Evolutionary conservation across 2,888 invertebrate genomes (phyloP).

Genomic region (Drosophila koepferae): DNA sequence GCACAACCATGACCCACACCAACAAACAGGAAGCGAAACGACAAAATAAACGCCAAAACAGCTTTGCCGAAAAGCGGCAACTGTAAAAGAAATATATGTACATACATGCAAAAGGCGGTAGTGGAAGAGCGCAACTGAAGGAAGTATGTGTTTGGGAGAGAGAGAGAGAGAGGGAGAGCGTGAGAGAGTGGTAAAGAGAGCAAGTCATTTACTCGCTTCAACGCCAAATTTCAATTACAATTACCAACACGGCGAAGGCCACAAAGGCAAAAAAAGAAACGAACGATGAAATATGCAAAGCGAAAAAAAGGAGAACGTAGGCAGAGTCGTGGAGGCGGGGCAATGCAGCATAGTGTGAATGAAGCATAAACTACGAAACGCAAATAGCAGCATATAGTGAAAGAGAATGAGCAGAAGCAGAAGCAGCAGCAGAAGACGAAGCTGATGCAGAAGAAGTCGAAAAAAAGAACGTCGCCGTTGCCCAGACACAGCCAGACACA

Average conservation of each 20-base stretch:
- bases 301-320: not conserved
- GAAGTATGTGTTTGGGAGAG: too few species aligned
- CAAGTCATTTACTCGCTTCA: constrained; percentile 75
- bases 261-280: constrained; percentile 9
- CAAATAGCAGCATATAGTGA: constrained; percentile 20
- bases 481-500: constrained; percentile 26
- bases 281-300: constrained; percentile 13
- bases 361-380: constrained; percentile 47
- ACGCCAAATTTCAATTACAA: constrained; percentile 83
- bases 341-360: constrained; percentile 56
- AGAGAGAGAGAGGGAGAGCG: constrained; percentile 1
- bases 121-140: constrained; percentile 6
- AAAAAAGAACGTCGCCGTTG: constrained; percentile 21
- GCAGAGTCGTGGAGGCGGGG: constrained; percentile 39
- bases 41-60: constrained; percentile 59
- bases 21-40: constrained; percentile 72
- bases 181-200: constrained; percentile 17
- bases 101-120: constrained; percentile 30
- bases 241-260: constrained; percentile 59
- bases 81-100: constrained; percentile 74
- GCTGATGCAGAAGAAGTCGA: constrained; percentile 17
- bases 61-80: constrained; percentile 63
- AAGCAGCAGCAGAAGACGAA: constrained; percentile 11
- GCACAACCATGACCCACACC: constrained; percentile 83
- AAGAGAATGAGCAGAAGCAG: not conserved